Conservation (phyloP, 1,140 invertebrate species). For the Drosophila ambigua region DNA sequence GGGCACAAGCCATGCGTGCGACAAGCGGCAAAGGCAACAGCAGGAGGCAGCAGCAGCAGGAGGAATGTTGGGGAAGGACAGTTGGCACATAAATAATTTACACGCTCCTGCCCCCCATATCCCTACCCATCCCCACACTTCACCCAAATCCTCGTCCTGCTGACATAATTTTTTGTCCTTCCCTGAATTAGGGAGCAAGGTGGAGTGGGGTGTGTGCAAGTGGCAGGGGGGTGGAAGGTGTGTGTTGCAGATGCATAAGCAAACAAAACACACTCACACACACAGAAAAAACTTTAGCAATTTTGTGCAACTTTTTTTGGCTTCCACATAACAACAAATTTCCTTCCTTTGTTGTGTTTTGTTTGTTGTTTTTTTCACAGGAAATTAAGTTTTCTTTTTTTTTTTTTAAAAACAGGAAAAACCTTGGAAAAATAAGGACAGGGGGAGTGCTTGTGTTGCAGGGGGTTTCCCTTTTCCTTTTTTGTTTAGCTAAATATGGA, state of each 20-base stretch:
- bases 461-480: no score
- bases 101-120: conserved; percentile 40
- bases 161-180: conserved; percentile 67
- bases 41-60: neutral
- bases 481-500: no score
- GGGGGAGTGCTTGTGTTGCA: neutral
- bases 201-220: conserved; percentile 11
- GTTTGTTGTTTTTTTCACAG: conserved; percentile 22
- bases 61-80: conserved; percentile 45
- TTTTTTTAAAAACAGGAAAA: conserved; percentile 33
- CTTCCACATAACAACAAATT: conserved; percentile 53
- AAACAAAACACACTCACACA: conserved; percentile 31
- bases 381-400: conserved; percentile 57
- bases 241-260: conserved; percentile 49
- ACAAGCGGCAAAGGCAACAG: neutral
- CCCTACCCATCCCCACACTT: no score
- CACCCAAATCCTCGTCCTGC: conserved; percentile 42
- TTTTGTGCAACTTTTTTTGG: conserved; percentile 70
- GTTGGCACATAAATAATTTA: conserved; percentile 80
- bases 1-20: conserved; percentile 53
- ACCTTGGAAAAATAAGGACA: conserved; percentile 24
- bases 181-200: conserved; percentile 22
- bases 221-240: neutral
- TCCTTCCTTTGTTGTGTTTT: conserved; percentile 36
- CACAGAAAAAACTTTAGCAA: conserved; percentile 49